Evolutionary conservation across 1,140 invertebrate species (phyloP).

Genomic region (Scaptomyza hsui): DNA sequence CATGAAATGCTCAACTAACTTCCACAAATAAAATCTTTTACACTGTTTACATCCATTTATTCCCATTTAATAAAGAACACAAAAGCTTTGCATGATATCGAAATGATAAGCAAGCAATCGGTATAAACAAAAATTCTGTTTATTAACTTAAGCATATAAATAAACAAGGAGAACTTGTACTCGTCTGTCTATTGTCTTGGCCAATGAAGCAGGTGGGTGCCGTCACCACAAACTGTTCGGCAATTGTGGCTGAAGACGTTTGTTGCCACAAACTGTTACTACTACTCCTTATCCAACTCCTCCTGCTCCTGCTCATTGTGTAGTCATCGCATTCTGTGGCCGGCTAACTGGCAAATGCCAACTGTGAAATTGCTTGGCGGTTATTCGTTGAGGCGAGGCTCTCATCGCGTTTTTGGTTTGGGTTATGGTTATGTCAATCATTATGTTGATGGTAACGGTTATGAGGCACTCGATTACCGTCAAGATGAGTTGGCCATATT

Average conservation of each 20-base stretch:
- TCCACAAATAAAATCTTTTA: not conserved
- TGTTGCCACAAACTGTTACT: conserved; percentile 2
- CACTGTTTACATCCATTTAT: not conserved
- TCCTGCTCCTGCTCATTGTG: not conserved
- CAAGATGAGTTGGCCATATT: conserved; percentile 62
- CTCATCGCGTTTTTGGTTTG: conserved; percentile 31
- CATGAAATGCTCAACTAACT: conserved; percentile 23
- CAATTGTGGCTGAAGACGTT: conserved; percentile 7
- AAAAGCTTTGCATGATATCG: conserved; percentile 5
- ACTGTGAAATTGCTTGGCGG: conserved; percentile 31
- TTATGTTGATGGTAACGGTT: conserved; percentile 69
- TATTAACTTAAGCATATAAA: not conserved
- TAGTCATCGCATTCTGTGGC: conserved; percentile 33
- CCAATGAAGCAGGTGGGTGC: conserved; percentile 4
- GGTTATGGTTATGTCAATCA: conserved; percentile 70
- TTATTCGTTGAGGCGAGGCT: conserved; percentile 26
- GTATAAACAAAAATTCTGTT: not conserved
- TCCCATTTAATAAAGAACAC: not conserved
- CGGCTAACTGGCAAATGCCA: conserved; percentile 32
- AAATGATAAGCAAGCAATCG: conserved; percentile 3
- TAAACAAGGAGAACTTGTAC: conserved; percentile 1
- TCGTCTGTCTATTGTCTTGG: not conserved
- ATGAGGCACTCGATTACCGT: conserved; percentile 58
- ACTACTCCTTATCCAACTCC: not conserved
- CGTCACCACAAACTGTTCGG: not conserved